Evolutionary conservation across 2,113 vertebrate species (phyloP), one percentile per base, ranked within the genome.

Genomic region (Alaudala cheleensis): DNA sequence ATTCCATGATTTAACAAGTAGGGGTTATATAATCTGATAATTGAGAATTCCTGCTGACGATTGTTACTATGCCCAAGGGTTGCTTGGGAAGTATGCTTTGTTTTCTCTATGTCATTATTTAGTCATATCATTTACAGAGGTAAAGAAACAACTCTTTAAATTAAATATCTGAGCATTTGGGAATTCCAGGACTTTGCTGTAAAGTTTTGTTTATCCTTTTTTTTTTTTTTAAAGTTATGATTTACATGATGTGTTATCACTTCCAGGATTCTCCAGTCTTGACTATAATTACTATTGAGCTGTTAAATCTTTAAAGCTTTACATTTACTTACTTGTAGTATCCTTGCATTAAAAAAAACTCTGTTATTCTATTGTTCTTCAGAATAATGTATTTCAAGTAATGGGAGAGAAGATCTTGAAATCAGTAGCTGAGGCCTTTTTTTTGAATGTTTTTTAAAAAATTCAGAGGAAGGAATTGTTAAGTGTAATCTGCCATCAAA

Each of bases 151-250:
- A 9, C 39, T 81, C 6, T 81, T 67, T 47, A 53, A 60, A 24
- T 67, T 64, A 58, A 53, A 49, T 93, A 45, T 76, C 49, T 53
- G 45, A 65, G 42, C 10, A 42, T 71, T 69, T 66, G 39, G 19
- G 44, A 70, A 66, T 73, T 81, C 39, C 26, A 54, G 53, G 76
- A 47, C 60, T 86, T 77, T 40, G 39, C 51, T 94, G 47, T n/a
- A 34, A 85, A 65, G 85, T 81, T 92, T 73, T 88, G 50, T 92
- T 92, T 70, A 61, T 94, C 58, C 45, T 83, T 94, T 39, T 60
- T 60, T 1, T 0, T 23, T 51, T 61, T 76, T 37, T 54, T 66
- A 1, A 70, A 80, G 20, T 26, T 50, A 12, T 10, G 4, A 47
- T 51, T 77, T 60, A 26, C 3, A 5, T 82, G 39, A 28, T 80